phyloP scores from a whole-genome alignment of 2,888 invertebrate species.

The Tipula confusa region DNA sequence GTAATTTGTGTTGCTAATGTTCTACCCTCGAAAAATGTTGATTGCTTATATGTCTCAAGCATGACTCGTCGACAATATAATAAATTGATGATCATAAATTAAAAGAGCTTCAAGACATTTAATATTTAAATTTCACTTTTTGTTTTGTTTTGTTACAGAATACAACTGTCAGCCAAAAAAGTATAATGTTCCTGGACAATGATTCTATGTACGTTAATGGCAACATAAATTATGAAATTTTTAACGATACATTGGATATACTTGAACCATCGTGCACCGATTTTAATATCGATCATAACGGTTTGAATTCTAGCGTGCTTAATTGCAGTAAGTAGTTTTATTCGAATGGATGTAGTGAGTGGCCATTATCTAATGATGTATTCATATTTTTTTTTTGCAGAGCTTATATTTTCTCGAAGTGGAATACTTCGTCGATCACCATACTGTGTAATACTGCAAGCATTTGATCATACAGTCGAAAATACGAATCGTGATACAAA shows the following conservation, averaged over 20 bases:
- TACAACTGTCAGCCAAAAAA: constrained; percentile 43
- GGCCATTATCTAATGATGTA: not conserved
- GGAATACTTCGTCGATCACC: constrained; percentile 46
- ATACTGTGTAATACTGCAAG: constrained; percentile 53
- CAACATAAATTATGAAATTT: constrained; percentile 43
- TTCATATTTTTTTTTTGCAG: constrained; percentile 37
- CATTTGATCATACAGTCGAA: constrained; percentile 52
- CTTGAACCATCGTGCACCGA: constrained; percentile 44
- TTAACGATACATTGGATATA: constrained; percentile 43
- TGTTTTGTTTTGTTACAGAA: constrained; percentile 39
- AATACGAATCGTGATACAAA: not conserved
- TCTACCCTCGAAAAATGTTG: not conserved
- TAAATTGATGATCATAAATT: not conserved
- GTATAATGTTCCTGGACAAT: constrained; percentile 45
- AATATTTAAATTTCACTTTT: not conserved
- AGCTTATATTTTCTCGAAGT: constrained; percentile 44
- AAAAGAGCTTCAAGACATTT: not conserved
- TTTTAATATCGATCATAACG: constrained; percentile 47
- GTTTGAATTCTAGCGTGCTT: constrained; percentile 45
- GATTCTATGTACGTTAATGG: constrained; percentile 45
- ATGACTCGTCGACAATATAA: not conserved
- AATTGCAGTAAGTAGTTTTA: constrained; percentile 46
- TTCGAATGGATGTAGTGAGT: not conserved
- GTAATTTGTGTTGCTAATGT: not conserved
- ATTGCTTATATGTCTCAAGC: not conserved